Conservation (phyloP, 2,888 invertebrate species). For the Dryococelus australis region DNA sequence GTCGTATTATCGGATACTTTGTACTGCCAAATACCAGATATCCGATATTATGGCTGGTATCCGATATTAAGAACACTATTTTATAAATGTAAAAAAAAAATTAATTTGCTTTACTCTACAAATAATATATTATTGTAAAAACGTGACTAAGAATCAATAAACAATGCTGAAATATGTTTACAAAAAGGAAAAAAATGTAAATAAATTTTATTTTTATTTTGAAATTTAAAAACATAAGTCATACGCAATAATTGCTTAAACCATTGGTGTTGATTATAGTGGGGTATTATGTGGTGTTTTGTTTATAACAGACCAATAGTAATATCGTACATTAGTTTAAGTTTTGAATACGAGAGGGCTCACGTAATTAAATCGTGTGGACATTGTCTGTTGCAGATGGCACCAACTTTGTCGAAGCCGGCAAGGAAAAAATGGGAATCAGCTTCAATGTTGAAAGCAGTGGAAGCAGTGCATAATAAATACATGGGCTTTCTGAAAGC, state of each 20-base stretch:
- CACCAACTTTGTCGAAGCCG: too few relatives aligned
- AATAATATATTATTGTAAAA: neutral
- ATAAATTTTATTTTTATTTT: neutral
- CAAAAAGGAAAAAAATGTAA: neutral
- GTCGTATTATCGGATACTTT: neutral
- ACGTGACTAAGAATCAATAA: too few relatives aligned
- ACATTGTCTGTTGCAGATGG: neutral
- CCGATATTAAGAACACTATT: neutral
- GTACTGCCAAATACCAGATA: neutral
- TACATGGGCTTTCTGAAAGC: neutral
- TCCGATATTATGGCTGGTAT: neutral
- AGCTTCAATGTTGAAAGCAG: neutral
- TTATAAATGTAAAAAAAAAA: neutral
- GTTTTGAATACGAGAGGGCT: too few relatives aligned
- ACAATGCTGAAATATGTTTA: too few relatives aligned
- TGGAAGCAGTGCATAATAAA: neutral
- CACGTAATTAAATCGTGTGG: neutral
- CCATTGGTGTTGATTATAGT: too few relatives aligned
- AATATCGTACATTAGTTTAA: too few relatives aligned
- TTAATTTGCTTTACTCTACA: neutral
- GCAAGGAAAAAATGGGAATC: neutral
- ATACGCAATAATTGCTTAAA: too few relatives aligned
- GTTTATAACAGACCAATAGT: too few relatives aligned
- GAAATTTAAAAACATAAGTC: neutral
- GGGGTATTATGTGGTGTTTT: too few relatives aligned